phyloP scores from a whole-genome alignment of 2,797 vertebrate species.

The Melanotaenia maccullochi region DNA sequence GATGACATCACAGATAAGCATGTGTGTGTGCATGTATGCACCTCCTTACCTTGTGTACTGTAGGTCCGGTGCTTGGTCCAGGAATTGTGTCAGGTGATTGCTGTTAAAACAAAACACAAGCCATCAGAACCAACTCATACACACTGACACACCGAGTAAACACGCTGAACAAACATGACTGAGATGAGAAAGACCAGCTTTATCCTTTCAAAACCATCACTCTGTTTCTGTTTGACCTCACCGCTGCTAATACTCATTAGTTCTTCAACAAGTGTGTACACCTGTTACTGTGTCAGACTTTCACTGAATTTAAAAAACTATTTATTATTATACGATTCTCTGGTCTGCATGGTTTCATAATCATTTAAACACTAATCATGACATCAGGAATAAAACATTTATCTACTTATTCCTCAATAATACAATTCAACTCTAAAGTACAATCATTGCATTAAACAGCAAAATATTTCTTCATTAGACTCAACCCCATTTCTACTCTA shows the following conservation, averaged over 20 bases:
- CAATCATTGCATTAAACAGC: conserved; percentile 1
- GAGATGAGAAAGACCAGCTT: conserved; percentile 53
- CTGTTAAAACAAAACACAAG: conserved; percentile 75
- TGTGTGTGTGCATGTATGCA: conserved; percentile 10
- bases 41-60: conserved; percentile 78
- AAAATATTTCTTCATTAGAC: conserved; percentile 15
- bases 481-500: conserved; percentile 27
- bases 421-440: neutral
- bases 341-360: neutral
- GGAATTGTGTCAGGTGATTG: conserved; percentile 86
- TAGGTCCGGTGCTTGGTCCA: conserved; percentile 78
- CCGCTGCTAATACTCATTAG: neutral
- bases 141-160: conserved; percentile 44
- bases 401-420: neutral
- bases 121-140: conserved; percentile 43
- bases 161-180: conserved; percentile 56
- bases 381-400: neutral
- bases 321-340: neutral
- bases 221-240: conserved; percentile 41
- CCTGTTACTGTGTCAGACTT: neutral
- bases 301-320: neutral
- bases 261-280: neutral
- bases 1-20: conserved; percentile 60
- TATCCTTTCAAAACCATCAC: conserved; percentile 38
- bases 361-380: neutral